Evolutionary conservation across 1,140 invertebrate species (phyloP).

Genomic region (Latrodectus geometricus): DNA sequence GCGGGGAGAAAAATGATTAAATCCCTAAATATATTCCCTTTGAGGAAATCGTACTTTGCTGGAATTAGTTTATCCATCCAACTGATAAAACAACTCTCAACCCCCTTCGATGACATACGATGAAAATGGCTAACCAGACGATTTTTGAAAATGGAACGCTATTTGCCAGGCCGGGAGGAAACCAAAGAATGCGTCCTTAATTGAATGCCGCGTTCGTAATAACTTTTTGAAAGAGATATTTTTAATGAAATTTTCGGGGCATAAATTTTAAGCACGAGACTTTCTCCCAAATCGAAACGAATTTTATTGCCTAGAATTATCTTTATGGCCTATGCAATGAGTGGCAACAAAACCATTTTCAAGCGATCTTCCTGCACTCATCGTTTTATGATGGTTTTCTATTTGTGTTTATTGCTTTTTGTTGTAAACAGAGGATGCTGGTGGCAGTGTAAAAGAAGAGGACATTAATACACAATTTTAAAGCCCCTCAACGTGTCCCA

Average conservation of each 20-base stretch:
- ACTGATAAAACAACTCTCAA: neutral
- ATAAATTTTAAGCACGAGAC: slow-evolving; percentile 54
- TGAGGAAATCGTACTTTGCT: neutral
- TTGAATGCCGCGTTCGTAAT: slow-evolving; percentile 50
- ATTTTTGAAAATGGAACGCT: slow-evolving; percentile 14
- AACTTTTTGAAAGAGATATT: slow-evolving; percentile 54
- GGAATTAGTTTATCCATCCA: neutral
- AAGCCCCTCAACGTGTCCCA: neutral
- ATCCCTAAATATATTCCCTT: neutral
- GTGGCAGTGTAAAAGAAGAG: slow-evolving; percentile 28
- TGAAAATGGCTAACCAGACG: neutral
- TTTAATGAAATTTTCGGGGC: slow-evolving; percentile 57
- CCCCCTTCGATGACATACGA: neutral
- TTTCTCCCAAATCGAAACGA: slow-evolving; percentile 48
- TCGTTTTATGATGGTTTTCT: slow-evolving; percentile 57
- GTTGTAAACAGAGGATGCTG: slow-evolving; percentile 36
- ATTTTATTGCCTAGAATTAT: slow-evolving; percentile 58
- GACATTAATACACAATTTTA: slow-evolving; percentile 49
- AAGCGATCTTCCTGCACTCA: slow-evolving; percentile 27
- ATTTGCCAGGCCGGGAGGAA: neutral
- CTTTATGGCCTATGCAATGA: slow-evolving; percentile 49
- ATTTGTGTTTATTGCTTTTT: slow-evolving; percentile 59
- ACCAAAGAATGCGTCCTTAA: slow-evolving; percentile 51
- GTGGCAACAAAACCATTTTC: slow-evolving; percentile 29
- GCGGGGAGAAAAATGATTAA: too few species aligned